Percentiles rank a stretch among this genome's conserved stretches.
These are phyloP conservation scores for Arnoldichthys spilopterus DNA, from an alignment of 2,797 vertebrate species.

Conservation along the genomic window DNA sequence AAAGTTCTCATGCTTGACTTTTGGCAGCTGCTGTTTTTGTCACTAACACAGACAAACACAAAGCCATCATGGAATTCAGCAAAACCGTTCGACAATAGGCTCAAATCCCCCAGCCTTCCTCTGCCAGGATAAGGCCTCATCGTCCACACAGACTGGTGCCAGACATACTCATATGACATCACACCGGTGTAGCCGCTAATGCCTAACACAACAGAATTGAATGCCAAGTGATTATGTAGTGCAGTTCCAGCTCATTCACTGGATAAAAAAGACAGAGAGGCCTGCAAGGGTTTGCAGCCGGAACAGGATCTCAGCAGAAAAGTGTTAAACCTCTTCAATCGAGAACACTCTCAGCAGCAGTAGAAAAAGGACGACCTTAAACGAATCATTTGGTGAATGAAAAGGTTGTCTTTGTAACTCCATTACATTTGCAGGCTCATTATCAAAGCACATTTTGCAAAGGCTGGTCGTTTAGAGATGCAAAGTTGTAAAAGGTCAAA, in stretches of 20 bases:
- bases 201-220: conserved; percentile 66
- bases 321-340: conserved; percentile 12
- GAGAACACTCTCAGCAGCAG: conserved; percentile 25
- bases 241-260: conserved; percentile 64
- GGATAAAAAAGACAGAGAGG: conserved; percentile 41
- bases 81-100: conserved; percentile 49
- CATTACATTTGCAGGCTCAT: not conserved
- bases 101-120: conserved; percentile 68
- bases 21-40: conserved; percentile 7
- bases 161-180: conserved; percentile 67
- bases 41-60: conserved; percentile 52
- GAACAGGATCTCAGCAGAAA: conserved; percentile 71
- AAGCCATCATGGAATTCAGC: conserved; percentile 62
- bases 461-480: conserved; percentile 35
- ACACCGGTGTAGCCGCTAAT: conserved; percentile 66
- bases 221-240: conserved; percentile 64
- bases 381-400: not conserved
- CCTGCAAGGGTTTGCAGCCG: conserved; percentile 61
- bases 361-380: not conserved
- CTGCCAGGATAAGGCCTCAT: conserved; percentile 67
- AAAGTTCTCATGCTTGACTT: conserved; percentile 2
- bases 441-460: conserved; percentile 13
- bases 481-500: conserved; percentile 44
- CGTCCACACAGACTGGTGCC: conserved; percentile 61
- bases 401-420: not conserved